Evolutionary conservation across 2,888 invertebrate genomes (phyloP), one percentile per base, ranked within the genome.

Genomic region (Nebria brevicollis): DNA sequence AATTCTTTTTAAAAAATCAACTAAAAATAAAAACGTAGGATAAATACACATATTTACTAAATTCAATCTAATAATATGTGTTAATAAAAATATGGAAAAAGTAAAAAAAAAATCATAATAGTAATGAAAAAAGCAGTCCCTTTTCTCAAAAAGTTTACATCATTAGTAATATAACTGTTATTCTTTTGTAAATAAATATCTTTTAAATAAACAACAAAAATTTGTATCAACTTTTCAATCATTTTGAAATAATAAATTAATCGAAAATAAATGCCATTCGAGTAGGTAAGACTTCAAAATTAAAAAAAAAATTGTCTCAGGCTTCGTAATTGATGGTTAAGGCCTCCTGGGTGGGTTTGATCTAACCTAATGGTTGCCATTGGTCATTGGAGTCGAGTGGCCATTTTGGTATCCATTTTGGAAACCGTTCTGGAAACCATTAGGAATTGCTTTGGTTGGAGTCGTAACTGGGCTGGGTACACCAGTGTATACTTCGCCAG

Each of bases 401-500:
- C 86, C 87, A 83, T 86, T 88, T 81, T 84, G 82, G 80, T 86
- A 87, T 76, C 87, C 87, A 82, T 87, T 88, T 83, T 86, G 85
- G 78, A 85, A 82, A 70, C 85, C 84, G 54, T 75, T 75, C 13
- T 54, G 65, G 20, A 64, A 42, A 64, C 75, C 75, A 75, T 75
- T 75, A 8, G 26, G 41, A n/a, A 64, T 11, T 65, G 43, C 66
- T 84, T 88, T 88, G 64, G 87, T 88, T 66, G 87, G 88, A 72
- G 87, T 87, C 6, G 86, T 84, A 25, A 86, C 86, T 34, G 88
- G 88, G 75, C 86, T 86, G 80, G 89, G 87, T 7, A 86, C 86
- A 54, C 7, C 54, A 54, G 54, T 54, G 83, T 89, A 88, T 43
- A 85, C 85, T 84, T 89, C 88, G 25, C 89, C 89, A 83, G 89